These are phyloP conservation scores for Cerastoderma edule DNA, from an alignment of 2,888 invertebrate species.

Conservation along the genomic window DNA sequence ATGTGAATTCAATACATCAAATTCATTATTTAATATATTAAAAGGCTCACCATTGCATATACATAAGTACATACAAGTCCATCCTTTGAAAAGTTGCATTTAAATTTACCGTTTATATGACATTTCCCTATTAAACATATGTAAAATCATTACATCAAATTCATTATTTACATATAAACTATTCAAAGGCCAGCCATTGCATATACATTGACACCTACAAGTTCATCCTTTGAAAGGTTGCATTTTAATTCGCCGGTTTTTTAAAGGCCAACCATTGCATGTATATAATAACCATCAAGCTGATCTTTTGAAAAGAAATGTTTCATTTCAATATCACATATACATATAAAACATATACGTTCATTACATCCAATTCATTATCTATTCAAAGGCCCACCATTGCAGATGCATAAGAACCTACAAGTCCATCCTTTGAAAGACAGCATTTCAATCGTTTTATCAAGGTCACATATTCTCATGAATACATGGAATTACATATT, in stretches of 20 bases:
- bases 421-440: constrained; percentile 2
- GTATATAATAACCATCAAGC: background rate
- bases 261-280: constrained; percentile 1
- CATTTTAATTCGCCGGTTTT: background rate
- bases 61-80: constrained; percentile 2
- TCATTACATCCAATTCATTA: background rate
- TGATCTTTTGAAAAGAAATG: background rate
- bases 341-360: too few relatives aligned
- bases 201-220: background rate
- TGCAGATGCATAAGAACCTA: background rate
- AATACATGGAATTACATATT: background rate
- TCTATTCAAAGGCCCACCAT: background rate
- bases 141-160: background rate
- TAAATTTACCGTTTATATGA: background rate
- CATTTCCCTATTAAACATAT: too few relatives aligned
- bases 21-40: constrained; percentile 1
- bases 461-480: background rate
- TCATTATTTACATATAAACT: background rate
- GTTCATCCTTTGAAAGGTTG: background rate
- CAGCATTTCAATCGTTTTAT: background rate
- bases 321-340: too few relatives aligned
- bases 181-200: background rate
- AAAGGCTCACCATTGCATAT: background rate
- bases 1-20: too few relatives aligned
- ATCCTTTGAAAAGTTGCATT: background rate